phyloP scores from a whole-genome alignment of 2,888 invertebrate genomes.

The Callinectes sapidus region DNA sequence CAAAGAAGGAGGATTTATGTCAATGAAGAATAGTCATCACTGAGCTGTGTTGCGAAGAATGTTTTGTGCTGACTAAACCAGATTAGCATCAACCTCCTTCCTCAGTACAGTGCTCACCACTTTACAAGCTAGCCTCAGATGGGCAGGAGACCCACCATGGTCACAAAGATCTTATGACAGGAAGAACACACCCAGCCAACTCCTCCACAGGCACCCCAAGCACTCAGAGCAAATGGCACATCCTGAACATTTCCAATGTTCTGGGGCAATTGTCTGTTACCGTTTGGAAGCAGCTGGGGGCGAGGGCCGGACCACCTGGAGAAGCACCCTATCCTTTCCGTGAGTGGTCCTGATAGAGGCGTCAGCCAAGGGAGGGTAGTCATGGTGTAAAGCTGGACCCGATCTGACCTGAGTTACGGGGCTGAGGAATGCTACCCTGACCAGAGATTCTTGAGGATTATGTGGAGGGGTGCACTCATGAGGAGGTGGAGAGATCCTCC shows the following conservation, averaged over 20 bases:
- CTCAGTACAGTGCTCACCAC: not conserved
- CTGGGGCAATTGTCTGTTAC: slow-evolving; percentile 32
- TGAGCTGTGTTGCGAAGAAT: slow-evolving; percentile 13
- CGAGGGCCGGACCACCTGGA: not conserved
- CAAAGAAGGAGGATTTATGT: not conserved
- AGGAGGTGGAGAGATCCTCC: slow-evolving; percentile 66
- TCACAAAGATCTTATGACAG: not conserved
- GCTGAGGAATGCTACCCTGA: slow-evolving; percentile 45
- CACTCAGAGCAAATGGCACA: not conserved
- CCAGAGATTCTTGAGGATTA: slow-evolving; percentile 43
- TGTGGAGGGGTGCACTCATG: slow-evolving; percentile 53
- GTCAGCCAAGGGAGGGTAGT: not conserved
- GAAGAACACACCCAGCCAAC: not conserved
- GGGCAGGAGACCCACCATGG: not conserved
- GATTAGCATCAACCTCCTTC: slow-evolving; percentile 26
- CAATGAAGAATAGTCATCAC: slow-evolving; percentile 6
- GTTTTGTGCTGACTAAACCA: slow-evolving; percentile 4
- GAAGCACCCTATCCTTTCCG: not conserved
- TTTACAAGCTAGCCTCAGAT: not conserved
- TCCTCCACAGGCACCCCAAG: slow-evolving; percentile 14
- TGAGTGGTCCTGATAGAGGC: not conserved
- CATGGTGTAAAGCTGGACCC: slow-evolving; percentile 22
- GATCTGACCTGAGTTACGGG: slow-evolving; percentile 27
- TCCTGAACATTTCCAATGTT: slow-evolving; percentile 27
- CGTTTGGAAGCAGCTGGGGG: not conserved